Base-by-base conservation (phyloP, 2,888 invertebrate species). In the Nemoura dubitans region DNA sequence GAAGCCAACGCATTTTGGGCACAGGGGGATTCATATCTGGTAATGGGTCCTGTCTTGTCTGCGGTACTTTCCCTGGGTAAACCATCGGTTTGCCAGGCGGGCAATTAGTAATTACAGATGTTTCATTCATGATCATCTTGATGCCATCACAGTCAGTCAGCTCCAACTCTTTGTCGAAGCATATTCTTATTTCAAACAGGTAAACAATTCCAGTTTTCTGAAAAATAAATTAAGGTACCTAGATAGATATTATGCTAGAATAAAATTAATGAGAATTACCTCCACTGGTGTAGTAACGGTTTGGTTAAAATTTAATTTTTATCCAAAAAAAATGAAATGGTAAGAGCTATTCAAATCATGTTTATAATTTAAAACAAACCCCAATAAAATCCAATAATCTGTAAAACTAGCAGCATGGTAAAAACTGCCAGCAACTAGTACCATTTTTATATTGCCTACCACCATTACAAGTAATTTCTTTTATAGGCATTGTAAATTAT, bases 131-230 rank as follows among this genome's bases (percentile, higher is more conserved):
- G 21, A 78, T 27, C 36, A 80, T 85, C 16, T 88, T 90, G 0
- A 94, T 92, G 14, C 94, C 93, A 90, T 95, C 94, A 90, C 96
- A 97, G 90, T 96, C 93, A 0, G 93, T 92, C 25, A 95, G 90
- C 76, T 93, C 90, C 27, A 97, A 91, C 0, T 91, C 90, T 90
- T 96, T 96, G 90, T 95, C 92, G 89, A 97, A 95, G 90, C 97
- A 97, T 85, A 97, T 93, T 27, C 96, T 92, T 86, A 97, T 94
- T 90, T 97, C 96, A 27, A 94, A 93, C 85, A 97, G 90, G 89
- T 94, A 94, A 0, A 93, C 93, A 27, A 93, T 91, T 28, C 93
- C 93, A 0, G 92, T 92, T 87, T 93, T 91, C 90, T 93, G 91
- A 26, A 90, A 28, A 81, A 30, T 29, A 10, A 30, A n/a, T n/a